Conservation (phyloP, 2,797 vertebrate genomes). For the Acanthis flammea region DNA sequence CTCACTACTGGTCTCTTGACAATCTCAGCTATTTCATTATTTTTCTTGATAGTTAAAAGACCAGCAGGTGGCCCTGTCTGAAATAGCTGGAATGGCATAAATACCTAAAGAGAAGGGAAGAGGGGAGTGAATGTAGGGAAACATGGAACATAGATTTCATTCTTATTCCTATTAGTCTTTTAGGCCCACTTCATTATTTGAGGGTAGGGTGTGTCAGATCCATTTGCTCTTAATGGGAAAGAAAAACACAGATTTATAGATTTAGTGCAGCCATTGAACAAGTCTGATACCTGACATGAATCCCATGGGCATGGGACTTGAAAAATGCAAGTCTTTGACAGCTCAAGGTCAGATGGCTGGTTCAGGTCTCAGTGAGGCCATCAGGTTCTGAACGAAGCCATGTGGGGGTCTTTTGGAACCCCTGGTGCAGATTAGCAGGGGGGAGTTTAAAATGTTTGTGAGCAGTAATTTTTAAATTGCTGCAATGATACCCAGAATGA, state of each 20-base stretch:
- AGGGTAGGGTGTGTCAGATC: neutral
- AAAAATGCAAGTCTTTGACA: accelerated
- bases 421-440: neutral
- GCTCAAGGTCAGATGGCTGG: neutral
- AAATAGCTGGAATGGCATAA: neutral
- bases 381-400: neutral
- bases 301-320: accelerated
- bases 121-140: neutral
- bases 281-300: neutral
- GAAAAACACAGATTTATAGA: neutral
- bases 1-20: neutral
- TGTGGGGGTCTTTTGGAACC: neutral
- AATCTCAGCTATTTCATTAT: neutral
- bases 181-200: neutral
- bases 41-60: neutral
- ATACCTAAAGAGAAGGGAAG: neutral
- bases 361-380: neutral
- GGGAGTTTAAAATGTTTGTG: neutral
- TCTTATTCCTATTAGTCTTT: neutral
- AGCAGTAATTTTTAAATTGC: neutral
- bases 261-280: neutral
- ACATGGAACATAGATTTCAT: accelerated
- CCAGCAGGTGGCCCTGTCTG: neutral
- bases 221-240: neutral
- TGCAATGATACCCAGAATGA: neutral